phyloP scores from a whole-genome alignment of 2,888 invertebrate species.

The Zhuqinia jingwanae region DNA sequence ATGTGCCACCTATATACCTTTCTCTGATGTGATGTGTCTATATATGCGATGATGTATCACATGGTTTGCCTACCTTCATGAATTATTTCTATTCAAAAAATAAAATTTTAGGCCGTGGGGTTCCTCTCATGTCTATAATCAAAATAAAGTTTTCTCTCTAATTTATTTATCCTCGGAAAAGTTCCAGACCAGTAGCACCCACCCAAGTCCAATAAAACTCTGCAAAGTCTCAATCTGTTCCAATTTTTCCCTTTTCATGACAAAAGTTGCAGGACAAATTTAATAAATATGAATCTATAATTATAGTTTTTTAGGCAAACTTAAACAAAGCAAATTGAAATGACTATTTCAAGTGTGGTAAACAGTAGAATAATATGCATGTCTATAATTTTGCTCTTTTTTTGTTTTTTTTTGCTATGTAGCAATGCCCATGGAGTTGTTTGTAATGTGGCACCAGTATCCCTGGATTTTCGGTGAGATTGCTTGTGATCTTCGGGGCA shows the following conservation, averaged over 20 bases:
- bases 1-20: too few relatives aligned
- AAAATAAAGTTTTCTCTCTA: background rate
- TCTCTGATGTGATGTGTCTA: too few relatives aligned
- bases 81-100: too few relatives aligned
- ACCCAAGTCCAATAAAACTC: too few relatives aligned
- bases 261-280: background rate
- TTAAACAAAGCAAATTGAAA: background rate
- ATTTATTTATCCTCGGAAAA: background rate
- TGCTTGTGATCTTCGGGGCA: conserved; percentile 82
- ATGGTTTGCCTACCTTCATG: too few relatives aligned
- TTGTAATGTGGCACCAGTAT: conserved; percentile 82
- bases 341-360: background rate
- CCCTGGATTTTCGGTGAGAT: conserved; percentile 81
- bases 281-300: background rate
- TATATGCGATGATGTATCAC: too few relatives aligned
- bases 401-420: background rate
- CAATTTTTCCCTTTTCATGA: background rate
- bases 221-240: background rate
- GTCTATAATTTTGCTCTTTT: background rate
- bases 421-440: conserved; percentile 82
- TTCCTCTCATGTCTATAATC: background rate
- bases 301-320: background rate
- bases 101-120: too few relatives aligned
- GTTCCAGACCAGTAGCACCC: background rate
- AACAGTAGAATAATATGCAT: too few relatives aligned